These are phyloP conservation scores for Hyla sarda DNA, from an alignment of 2,113 vertebrate genomes.

Conservation along the genomic window DNA sequence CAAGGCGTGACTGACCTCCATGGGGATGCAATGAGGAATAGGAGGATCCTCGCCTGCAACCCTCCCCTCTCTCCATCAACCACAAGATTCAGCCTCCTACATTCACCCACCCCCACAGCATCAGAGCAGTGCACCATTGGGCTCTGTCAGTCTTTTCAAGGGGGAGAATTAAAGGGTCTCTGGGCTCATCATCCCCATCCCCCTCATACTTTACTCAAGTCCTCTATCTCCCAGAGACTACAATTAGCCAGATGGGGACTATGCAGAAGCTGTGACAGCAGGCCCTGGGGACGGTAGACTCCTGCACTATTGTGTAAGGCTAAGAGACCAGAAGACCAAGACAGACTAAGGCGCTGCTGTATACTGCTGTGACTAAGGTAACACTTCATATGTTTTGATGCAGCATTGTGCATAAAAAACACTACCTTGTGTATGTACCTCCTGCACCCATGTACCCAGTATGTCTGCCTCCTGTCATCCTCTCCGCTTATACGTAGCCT, in stretches of 20 bases:
- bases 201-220: not conserved
- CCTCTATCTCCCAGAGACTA: not conserved
- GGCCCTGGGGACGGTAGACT: constrained; percentile 47
- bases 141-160: constrained; percentile 35
- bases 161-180: constrained; percentile 44
- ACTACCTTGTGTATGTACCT: not conserved
- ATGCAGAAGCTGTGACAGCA: constrained; percentile 35
- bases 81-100: constrained; percentile 34
- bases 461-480: not conserved
- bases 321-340: constrained; percentile 36
- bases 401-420: not conserved
- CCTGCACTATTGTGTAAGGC: constrained; percentile 48
- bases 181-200: constrained; percentile 32
- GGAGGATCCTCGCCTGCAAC: not conserved
- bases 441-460: not conserved
- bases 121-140: constrained; percentile 40
- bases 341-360: constrained; percentile 32
- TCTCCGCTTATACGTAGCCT: not conserved
- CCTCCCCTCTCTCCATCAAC: constrained; percentile 40
- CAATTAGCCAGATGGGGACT: constrained; percentile 50
- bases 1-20: constrained; percentile 52
- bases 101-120: constrained; percentile 30
- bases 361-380: constrained; percentile 37
- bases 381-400: not conserved
- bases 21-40: constrained; percentile 21